A percentile compares a stretch with the other conserved stretches of the same genome.
Conservation (phyloP, 2,797 vertebrate species). For the Alcedo quadribrachys region DNA sequence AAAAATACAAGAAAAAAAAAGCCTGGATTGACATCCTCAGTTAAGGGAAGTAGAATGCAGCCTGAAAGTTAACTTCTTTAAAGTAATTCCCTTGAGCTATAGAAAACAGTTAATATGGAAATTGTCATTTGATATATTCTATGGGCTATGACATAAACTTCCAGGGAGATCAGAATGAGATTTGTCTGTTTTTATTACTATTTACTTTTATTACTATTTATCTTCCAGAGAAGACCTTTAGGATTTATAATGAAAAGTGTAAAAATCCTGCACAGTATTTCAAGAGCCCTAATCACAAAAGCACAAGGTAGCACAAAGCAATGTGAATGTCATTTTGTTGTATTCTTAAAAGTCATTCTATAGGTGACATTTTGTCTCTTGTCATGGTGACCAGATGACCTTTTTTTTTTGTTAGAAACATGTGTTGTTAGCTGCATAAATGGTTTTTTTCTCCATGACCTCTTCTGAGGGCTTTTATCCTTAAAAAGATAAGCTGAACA, state of each 20-base stretch:
- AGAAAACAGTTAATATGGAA: background rate
- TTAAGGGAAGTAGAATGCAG: background rate
- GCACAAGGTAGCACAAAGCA: background rate
- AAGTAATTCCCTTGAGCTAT: background rate
- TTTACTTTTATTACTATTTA: background rate
- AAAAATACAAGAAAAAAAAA: background rate
- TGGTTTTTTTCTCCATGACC: background rate
- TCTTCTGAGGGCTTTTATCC: background rate
- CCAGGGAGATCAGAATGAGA: background rate
- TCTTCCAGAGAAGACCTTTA: accelerated
- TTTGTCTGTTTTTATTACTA: background rate
- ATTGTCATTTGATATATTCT: background rate
- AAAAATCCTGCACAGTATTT: background rate
- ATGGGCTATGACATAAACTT: background rate
- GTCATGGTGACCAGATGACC: background rate
- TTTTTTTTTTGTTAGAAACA: background rate
- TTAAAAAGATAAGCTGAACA: background rate
- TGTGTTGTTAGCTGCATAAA: background rate
- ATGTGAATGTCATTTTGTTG: background rate
- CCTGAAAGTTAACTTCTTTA: background rate
- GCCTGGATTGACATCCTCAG: background rate
- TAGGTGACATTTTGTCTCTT: background rate
- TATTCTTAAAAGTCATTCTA: background rate
- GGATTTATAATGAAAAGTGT: background rate
- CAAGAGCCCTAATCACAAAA: background rate